Evolutionary conservation across 2,888 invertebrate genomes (phyloP).

Genomic region (Dicyrtoma fusca): DNA sequence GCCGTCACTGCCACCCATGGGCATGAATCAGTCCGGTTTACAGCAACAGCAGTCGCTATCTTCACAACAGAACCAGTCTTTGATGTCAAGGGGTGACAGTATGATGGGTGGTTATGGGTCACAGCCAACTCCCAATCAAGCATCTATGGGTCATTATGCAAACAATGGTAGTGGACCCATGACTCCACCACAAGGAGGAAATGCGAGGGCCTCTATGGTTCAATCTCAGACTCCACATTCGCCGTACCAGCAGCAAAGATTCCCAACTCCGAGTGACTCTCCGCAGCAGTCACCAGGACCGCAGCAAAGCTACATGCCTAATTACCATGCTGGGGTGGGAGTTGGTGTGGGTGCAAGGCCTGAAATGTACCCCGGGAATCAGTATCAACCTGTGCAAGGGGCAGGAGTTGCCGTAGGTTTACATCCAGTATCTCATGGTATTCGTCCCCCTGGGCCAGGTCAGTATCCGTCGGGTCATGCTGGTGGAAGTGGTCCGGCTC

Average conservation of each 20-base stretch:
- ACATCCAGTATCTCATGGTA: constrained; percentile 40
- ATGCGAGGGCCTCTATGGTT: constrained; percentile 46
- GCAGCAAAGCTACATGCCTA: constrained; percentile 46
- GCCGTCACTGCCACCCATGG: constrained; percentile 21
- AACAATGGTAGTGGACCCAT: constrained; percentile 30
- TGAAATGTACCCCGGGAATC: constrained; percentile 46
- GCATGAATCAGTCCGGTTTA: constrained; percentile 27
- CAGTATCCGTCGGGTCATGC: constrained; percentile 56
- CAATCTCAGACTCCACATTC: constrained; percentile 58
- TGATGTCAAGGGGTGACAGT: constrained; percentile 6
- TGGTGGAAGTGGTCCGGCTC: constrained; percentile 47
- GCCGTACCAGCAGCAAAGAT: constrained; percentile 56
- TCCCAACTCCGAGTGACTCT: constrained; percentile 37
- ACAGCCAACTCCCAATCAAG: constrained; percentile 31
- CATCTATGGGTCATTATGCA: constrained; percentile 31
- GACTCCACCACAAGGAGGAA: constrained; percentile 22
- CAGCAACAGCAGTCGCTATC: constrained; percentile 9
- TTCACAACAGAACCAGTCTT: neutral
- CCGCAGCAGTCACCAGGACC: constrained; percentile 16
- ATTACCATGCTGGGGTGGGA: constrained; percentile 44
- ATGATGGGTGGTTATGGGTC: constrained; percentile 32
- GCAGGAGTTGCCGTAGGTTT: constrained; percentile 1
- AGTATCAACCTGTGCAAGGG: constrained; percentile 35
- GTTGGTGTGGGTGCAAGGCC: constrained; percentile 35
- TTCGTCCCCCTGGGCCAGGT: constrained; percentile 44